Conservation (phyloP, 2,888 invertebrate genomes). For the Lasius platythorax region DNA sequence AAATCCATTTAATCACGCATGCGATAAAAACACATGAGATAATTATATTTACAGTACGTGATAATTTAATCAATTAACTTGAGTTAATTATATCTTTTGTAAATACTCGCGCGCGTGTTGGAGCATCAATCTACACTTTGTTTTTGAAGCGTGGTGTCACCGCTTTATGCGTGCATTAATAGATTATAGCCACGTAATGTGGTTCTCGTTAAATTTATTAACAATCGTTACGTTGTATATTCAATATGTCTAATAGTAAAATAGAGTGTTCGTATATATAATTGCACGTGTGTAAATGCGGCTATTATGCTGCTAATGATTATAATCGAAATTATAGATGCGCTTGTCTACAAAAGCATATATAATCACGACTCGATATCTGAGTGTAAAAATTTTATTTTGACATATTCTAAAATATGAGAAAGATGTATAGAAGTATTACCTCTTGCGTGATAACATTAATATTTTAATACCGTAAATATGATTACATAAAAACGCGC, state of each 20-base stretch:
- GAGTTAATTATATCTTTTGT: background rate
- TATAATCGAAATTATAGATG: conserved; percentile 7
- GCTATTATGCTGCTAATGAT: background rate
- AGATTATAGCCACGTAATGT: conserved; percentile 27
- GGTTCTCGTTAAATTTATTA: conserved; percentile 23
- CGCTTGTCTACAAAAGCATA: background rate
- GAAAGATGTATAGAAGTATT: background rate
- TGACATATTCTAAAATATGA: background rate
- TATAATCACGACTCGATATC: background rate
- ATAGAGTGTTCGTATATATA: conserved; percentile 1
- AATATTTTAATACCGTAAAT: background rate
- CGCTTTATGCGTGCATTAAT: conserved; percentile 18
- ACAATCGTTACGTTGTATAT: conserved; percentile 37
- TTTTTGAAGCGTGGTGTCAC: background rate
- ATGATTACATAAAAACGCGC: background rate
- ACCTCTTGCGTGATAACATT: background rate
- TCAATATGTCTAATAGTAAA: conserved; percentile 32
- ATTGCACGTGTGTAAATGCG: background rate
- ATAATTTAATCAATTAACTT: conserved; percentile 25
- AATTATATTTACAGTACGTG: background rate
- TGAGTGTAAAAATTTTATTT: background rate
- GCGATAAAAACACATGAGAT: background rate
- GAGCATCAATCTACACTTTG: conserved; percentile 4
- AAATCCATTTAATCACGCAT: background rate
- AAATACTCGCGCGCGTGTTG: background rate